phyloP scores from a whole-genome alignment of 2,113 vertebrate species.

The Vanacampus margaritifer region DNA sequence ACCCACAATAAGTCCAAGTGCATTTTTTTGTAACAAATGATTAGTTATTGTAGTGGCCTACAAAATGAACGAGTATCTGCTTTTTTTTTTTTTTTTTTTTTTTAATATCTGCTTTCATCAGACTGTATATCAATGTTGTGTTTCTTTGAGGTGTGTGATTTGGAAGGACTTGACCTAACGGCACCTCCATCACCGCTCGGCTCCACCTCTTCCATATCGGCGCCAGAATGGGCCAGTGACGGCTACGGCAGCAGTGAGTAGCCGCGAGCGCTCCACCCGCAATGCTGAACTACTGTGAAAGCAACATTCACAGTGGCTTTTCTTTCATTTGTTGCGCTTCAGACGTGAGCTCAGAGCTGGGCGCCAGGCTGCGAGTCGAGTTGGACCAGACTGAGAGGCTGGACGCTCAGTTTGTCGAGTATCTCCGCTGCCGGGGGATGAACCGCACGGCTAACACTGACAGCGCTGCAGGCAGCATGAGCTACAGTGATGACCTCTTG shows the following conservation, averaged over 20 bases:
- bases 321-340: background rate
- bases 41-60: too few relatives aligned
- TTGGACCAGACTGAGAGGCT: constrained; percentile 65
- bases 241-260: constrained; percentile 81
- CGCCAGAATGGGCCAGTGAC: constrained; percentile 66
- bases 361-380: constrained; percentile 68
- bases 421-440: constrained; percentile 69
- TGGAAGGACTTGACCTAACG: constrained; percentile 72
- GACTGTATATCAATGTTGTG: too few relatives aligned
- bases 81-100: too few relatives aligned
- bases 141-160: constrained; percentile 67
- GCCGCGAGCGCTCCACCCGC: background rate
- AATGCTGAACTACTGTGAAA: background rate
- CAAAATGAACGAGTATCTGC: too few relatives aligned
- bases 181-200: constrained; percentile 72
- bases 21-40: background rate
- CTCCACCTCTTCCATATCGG: constrained; percentile 68
- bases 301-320: background rate
- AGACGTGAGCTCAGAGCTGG: constrained; percentile 77
- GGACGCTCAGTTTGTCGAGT: constrained; percentile 66
- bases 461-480: constrained; percentile 68
- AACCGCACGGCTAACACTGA: constrained; percentile 61
- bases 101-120: too few relatives aligned
- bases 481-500: constrained; percentile 72
- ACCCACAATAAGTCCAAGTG: background rate